Evolutionary conservation across 2,888 invertebrate genomes (phyloP).

Genomic region (Mallateleia sp.): DNA sequence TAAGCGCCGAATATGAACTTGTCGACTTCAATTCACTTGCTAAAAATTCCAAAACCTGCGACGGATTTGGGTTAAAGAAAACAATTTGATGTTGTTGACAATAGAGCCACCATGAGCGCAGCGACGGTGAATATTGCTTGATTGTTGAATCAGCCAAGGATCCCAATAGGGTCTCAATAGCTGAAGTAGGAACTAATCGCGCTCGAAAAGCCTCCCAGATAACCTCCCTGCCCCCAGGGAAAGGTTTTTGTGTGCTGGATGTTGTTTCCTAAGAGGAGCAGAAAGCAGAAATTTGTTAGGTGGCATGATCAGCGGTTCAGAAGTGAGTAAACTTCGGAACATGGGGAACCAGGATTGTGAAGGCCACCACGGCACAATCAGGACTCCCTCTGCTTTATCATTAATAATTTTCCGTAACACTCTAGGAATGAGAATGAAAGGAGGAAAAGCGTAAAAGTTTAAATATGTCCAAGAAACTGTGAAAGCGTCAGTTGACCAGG

Average conservation of each 20-base stretch:
- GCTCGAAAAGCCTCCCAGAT: slow-evolving; percentile 2
- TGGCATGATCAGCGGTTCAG: background rate
- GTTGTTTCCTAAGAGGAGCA: slow-evolving; percentile 1
- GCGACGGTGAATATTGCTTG: slow-evolving; percentile 47
- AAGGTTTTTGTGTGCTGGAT: slow-evolving; percentile 17
- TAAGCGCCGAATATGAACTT: background rate
- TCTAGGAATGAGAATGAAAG: background rate
- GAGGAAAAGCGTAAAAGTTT: background rate
- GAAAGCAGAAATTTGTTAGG: background rate
- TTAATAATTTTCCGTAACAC: background rate
- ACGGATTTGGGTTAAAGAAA: slow-evolving; percentile 12
- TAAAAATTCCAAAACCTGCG: slow-evolving; percentile 50
- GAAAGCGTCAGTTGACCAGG: background rate
- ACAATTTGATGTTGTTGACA: slow-evolving; percentile 11
- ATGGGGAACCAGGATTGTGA: slow-evolving; percentile 13
- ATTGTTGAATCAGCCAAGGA: slow-evolving; percentile 73
- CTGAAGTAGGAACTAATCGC: background rate
- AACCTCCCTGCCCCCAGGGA: too few relatives aligned
- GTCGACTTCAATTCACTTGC: background rate
- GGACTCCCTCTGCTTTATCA: background rate
- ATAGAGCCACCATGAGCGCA: slow-evolving; percentile 61
- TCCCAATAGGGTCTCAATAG: slow-evolving; percentile 21
- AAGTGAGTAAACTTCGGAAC: background rate
- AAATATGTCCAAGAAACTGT: background rate
- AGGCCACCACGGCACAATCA: slow-evolving; percentile 11